These are phyloP conservation scores for Drosophila diplacantha DNA, from an alignment of 2,888 invertebrate species.

Conservation along the genomic window DNA sequence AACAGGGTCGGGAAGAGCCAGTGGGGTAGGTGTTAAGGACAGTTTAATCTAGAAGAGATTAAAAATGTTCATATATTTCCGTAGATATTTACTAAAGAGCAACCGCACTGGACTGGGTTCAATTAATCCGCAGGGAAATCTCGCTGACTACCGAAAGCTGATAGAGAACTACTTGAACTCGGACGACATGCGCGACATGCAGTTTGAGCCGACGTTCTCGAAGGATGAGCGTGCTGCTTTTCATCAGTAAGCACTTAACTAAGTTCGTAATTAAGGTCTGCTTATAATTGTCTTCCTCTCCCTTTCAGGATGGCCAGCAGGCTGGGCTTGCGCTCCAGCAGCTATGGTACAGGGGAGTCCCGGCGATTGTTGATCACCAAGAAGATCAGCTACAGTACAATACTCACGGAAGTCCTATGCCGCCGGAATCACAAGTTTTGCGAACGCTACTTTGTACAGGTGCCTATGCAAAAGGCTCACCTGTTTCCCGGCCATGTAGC, in stretches of 20 bases:
- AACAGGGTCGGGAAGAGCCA: slow-evolving; percentile 83
- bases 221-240: slow-evolving; percentile 82
- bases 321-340: slow-evolving; percentile 79
- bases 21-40: slow-evolving; percentile 70
- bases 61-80: neutral
- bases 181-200: slow-evolving; percentile 80
- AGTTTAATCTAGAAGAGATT: accelerated
- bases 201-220: slow-evolving; percentile 81
- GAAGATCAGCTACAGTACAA: slow-evolving; percentile 63
- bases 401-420: slow-evolving; percentile 70
- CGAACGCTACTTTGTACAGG: slow-evolving; percentile 75
- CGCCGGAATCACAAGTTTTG: slow-evolving; percentile 69
- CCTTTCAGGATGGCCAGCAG: slow-evolving; percentile 76
- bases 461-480: slow-evolving; percentile 70
- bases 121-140: slow-evolving; percentile 27
- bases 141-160: slow-evolving; percentile 64
- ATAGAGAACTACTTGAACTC: slow-evolving; percentile 77
- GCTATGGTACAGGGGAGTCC: slow-evolving; percentile 79
- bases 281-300: neutral
- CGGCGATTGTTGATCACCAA: slow-evolving; percentile 75
- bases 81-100: slow-evolving; percentile 74
- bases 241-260: slow-evolving; percentile 78
- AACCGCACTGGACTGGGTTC: slow-evolving; percentile 75
- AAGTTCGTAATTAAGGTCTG: neutral
- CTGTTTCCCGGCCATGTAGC: slow-evolving; percentile 70